Evolutionary conservation across 64 coral and sea anemone genomes (phyloP).

Genomic region (Actinia tenebrosa): DNA sequence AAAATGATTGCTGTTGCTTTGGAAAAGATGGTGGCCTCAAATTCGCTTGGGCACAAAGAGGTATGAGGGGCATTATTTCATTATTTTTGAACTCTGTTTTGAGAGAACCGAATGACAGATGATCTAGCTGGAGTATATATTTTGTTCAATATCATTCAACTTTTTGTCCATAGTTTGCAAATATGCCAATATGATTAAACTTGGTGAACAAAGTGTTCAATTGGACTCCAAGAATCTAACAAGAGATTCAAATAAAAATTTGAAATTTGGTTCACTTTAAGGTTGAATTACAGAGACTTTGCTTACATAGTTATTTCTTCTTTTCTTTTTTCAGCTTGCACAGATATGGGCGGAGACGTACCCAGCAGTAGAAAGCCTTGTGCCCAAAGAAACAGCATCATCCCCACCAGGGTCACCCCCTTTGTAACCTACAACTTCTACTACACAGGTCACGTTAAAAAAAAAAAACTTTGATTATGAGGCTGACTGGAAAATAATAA

Average conservation of each 20-base stretch:
- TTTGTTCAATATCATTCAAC: not conserved
- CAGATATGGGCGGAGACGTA: slow-evolving; percentile 10
- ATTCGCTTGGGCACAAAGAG: slow-evolving; percentile 68
- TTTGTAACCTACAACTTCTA: not conserved
- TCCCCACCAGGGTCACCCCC: not conserved
- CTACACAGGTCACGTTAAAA: too few species aligned
- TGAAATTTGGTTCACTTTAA: not conserved
- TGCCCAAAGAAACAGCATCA: not conserved
- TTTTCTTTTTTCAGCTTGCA: slow-evolving; percentile 19
- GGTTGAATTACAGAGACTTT: not conserved
- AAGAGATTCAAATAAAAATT: not conserved
- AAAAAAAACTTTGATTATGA: not conserved
- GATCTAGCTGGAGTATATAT: not conserved
- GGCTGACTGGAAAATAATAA: not conserved
- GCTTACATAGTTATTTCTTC: not conserved
- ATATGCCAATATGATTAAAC: not conserved
- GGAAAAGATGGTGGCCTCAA: slow-evolving; percentile 78
- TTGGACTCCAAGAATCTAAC: not conserved
- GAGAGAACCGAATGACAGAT: too few species aligned
- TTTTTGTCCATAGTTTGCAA: not conserved
- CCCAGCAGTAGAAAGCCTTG: not conserved
- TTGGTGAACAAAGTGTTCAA: not conserved
- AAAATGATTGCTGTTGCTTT: slow-evolving; percentile 82
- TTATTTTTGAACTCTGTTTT: too few species aligned
- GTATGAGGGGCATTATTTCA: not conserved